Evolutionary conservation across 2,888 invertebrate species (phyloP).

Genomic region (Hesperia comma): DNA sequence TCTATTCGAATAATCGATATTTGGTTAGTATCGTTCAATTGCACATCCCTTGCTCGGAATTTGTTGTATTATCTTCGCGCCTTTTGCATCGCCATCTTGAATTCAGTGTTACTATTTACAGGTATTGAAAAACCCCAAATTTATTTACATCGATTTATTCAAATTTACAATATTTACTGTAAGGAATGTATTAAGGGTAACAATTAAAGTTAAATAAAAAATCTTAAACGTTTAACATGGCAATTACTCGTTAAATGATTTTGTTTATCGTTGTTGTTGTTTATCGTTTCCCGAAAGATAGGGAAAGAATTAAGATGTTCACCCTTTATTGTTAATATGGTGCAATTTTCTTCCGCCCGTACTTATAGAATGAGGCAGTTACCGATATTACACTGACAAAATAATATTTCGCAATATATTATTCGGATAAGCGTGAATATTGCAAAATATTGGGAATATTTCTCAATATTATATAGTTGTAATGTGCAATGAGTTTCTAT

Average conservation of each 20-base stretch:
- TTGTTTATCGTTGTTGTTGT: not conserved
- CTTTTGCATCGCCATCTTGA: constrained; percentile 61
- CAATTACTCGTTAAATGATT: not conserved
- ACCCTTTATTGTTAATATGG: not conserved
- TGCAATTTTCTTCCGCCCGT: not conserved
- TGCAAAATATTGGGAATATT: too few relatives aligned
- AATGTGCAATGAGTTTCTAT: too few relatives aligned
- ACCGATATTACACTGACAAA: not conserved
- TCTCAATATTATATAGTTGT: too few relatives aligned
- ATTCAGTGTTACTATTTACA: constrained; percentile 52
- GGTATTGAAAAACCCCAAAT: constrained; percentile 26
- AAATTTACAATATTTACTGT: too few relatives aligned
- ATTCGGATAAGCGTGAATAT: too few relatives aligned
- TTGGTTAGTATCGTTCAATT: too few relatives aligned
- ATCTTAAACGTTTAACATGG: too few relatives aligned
- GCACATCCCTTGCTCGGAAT: too few relatives aligned
- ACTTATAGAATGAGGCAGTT: not conserved
- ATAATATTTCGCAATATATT: not conserved
- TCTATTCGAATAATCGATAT: too few relatives aligned
- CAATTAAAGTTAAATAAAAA: too few relatives aligned
- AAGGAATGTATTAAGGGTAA: too few relatives aligned
- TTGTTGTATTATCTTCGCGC: constrained; percentile 13
- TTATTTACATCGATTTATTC: not conserved
- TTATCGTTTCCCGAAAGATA: not conserved
- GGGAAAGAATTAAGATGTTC: not conserved